Conservation (phyloP, 1,140 invertebrate genomes). For the Eueides isabella region DNA sequence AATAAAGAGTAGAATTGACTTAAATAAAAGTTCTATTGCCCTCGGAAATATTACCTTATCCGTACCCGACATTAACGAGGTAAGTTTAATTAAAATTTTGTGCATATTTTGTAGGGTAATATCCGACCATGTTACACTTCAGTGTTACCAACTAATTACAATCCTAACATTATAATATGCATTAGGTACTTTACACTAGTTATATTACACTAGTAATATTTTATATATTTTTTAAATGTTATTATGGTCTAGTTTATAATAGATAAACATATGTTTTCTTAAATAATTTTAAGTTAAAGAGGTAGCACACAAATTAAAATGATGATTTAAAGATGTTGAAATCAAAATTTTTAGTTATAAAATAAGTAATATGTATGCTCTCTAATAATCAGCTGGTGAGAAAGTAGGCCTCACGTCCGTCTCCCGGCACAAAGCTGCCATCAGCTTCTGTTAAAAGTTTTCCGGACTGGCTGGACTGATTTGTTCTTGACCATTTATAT, state of each 20-base stretch:
- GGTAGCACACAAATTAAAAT: no score
- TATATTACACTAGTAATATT: conserved; percentile 3
- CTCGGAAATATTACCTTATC: conserved; percentile 25
- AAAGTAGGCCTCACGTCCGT: conserved; percentile 56
- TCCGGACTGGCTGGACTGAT: conserved; percentile 46
- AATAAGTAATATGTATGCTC: not conserved
- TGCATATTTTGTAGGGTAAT: conserved; percentile 20
- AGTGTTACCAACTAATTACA: conserved; percentile 6
- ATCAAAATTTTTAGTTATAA: no score
- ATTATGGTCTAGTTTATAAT: no score
- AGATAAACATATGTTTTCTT: no score
- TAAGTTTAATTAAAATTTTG: conserved; percentile 56
- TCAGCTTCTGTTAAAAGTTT: conserved; percentile 53
- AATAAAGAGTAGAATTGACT: conserved; percentile 13
- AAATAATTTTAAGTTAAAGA: no score
- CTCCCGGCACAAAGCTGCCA: conserved; percentile 54
- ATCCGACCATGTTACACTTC: not conserved
- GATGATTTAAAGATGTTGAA: no score
- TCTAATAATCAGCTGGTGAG: conserved; percentile 43
- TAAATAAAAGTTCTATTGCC: conserved; percentile 21
- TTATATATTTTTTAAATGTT: not conserved
- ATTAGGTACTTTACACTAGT: no score
- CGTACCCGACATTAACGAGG: conserved; percentile 25
- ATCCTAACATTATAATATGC: conserved; percentile 4
- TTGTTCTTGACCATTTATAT: conserved; percentile 46